A percentile compares a stretch with the other conserved stretches of the same genome.
Evolutionary conservation across 1,140 invertebrate species (phyloP).

Genomic region (Stegodyphus dumicola): DNA sequence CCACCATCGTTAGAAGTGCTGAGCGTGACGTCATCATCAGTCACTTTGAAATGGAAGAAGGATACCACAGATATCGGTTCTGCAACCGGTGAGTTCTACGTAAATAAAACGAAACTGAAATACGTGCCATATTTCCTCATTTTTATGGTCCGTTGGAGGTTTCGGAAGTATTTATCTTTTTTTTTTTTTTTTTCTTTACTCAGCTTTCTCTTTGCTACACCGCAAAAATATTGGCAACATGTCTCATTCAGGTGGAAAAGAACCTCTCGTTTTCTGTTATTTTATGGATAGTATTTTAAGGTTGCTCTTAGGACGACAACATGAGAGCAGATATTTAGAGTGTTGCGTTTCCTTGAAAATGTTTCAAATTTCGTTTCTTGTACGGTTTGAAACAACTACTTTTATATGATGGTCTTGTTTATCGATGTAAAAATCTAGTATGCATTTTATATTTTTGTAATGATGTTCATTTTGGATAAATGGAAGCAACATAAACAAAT

Average conservation of each 20-base stretch:
- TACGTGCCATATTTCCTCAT: slow-evolving; percentile 41
- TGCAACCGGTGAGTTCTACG: slow-evolving; percentile 22
- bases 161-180: not conserved
- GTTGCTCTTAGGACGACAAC: not conserved
- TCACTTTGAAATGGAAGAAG: slow-evolving; percentile 57
- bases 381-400: too few species aligned
- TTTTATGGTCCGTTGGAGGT: not conserved
- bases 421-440: too few species aligned
- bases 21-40: slow-evolving; percentile 44
- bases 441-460: too few species aligned
- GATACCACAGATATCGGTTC: slow-evolving; percentile 13
- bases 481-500: too few species aligned
- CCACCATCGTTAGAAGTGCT: slow-evolving; percentile 44
- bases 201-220: not conserved
- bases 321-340: too few species aligned
- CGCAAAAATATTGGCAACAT: not conserved
- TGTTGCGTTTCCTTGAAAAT: too few species aligned
- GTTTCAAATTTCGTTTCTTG: too few species aligned
- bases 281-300: not conserved
- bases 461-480: too few species aligned
- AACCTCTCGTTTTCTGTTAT: not conserved
- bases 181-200: slow-evolving; percentile 1
- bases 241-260: not conserved
- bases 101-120: slow-evolving; percentile 1
- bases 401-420: too few species aligned